These are phyloP conservation scores for Zaprionus lineosus DNA, from an alignment of 2,888 invertebrate species.

Conservation along the genomic window DNA sequence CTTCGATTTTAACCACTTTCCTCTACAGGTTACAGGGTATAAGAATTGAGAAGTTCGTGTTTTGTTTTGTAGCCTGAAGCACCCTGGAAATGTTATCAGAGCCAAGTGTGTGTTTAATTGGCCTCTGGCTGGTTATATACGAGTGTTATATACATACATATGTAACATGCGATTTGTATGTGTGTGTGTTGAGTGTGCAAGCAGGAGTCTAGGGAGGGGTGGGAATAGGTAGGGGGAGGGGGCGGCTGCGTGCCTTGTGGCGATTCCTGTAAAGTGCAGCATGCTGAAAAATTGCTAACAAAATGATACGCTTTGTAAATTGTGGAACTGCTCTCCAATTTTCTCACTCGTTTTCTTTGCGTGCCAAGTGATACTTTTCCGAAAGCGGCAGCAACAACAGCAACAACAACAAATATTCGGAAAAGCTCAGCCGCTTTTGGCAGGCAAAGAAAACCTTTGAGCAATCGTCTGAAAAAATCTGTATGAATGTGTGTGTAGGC, in stretches of 20 bases:
- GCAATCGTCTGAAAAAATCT: slow-evolving; percentile 24
- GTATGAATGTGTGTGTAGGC: slow-evolving; percentile 18
- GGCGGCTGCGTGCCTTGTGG: slow-evolving; percentile 61
- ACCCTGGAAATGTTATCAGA: slow-evolving; percentile 56
- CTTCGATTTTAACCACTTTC: too few relatives aligned
- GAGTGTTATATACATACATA: slow-evolving; percentile 1
- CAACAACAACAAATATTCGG: slow-evolving; percentile 28
- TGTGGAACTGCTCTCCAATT: slow-evolving; percentile 58
- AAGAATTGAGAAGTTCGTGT: neutral
- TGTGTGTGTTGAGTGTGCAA: slow-evolving; percentile 16
- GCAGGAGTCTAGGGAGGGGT: slow-evolving; percentile 12
- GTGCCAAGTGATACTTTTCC: slow-evolving; percentile 74
- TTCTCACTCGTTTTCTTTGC: slow-evolving; percentile 76
- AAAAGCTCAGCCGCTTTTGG: slow-evolving; percentile 26
- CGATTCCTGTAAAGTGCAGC: slow-evolving; percentile 71
- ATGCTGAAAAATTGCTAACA: slow-evolving; percentile 78
- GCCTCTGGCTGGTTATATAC: slow-evolving; percentile 13
- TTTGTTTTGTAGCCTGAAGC: slow-evolving; percentile 34
- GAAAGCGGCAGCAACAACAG: slow-evolving; percentile 10
- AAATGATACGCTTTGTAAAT: slow-evolving; percentile 78
- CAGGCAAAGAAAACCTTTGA: slow-evolving; percentile 44
- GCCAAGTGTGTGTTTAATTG: slow-evolving; percentile 66
- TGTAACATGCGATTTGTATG: slow-evolving; percentile 2
- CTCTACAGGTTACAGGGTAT: neutral
- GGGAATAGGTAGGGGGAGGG: slow-evolving; percentile 9